Percentiles rank a stretch among this genome's conserved stretches.
Conservation (phyloP, 2,888 invertebrate species). For the Clunio marinus region DNA sequence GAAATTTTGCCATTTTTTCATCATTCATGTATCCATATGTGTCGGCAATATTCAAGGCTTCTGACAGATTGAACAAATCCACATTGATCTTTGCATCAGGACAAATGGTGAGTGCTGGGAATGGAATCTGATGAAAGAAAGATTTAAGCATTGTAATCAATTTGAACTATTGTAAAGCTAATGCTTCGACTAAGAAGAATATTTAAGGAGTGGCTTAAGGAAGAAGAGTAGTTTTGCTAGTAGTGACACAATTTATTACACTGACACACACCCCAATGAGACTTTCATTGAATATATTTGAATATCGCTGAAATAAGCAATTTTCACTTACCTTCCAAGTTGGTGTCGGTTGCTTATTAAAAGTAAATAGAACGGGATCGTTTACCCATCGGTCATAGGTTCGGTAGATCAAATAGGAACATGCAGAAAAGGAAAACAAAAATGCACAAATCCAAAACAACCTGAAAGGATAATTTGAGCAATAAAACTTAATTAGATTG, state of each 20-base stretch:
- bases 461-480: not conserved
- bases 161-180: too few species aligned
- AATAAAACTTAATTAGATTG: not conserved
- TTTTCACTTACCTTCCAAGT: not conserved
- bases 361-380: not conserved
- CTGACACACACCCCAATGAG: too few species aligned
- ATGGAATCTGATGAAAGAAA: constrained; percentile 28
- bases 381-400: not conserved
- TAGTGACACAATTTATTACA: too few species aligned
- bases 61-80: not conserved
- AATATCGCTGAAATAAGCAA: not conserved
- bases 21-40: not conserved
- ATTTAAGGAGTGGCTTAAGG: too few species aligned
- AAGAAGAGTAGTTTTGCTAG: too few species aligned
- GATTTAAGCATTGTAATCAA: too few species aligned
- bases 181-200: too few species aligned
- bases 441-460: not conserved
- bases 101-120: constrained; percentile 33
- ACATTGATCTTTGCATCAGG: not conserved
- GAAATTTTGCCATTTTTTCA: not conserved
- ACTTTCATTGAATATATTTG: not conserved
- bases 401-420: not conserved
- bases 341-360: not conserved
- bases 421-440: not conserved
- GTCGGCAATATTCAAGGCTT: not conserved